Percentiles rank a stretch among this genome's conserved stretches.
These are phyloP conservation scores for Electrona antarctica DNA, from an alignment of 2,113 vertebrate genomes.

Conservation along the genomic window DNA sequence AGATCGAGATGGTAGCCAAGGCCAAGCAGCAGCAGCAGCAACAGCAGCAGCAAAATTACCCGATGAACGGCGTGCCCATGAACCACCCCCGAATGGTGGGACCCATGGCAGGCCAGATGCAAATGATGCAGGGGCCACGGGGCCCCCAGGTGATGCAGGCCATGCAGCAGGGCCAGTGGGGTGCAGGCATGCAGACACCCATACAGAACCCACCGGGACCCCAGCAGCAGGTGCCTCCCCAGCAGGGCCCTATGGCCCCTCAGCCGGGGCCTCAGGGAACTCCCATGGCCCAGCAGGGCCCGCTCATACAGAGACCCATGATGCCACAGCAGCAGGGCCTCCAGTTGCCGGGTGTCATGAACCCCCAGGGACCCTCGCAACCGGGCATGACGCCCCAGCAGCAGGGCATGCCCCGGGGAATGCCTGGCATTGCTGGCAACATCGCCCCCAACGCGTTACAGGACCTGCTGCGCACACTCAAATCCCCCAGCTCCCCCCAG, in stretches of 20 bases:
- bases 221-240: constrained; percentile 78
- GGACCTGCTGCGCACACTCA: constrained; percentile 93
- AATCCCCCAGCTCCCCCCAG: constrained; percentile 95
- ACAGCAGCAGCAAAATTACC: constrained; percentile 61
- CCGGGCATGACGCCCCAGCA: constrained; percentile 86
- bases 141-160: constrained; percentile 85
- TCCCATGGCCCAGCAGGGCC: constrained; percentile 61
- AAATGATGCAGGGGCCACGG: constrained; percentile 86
- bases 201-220: constrained; percentile 72
- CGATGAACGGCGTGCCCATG: constrained; percentile 88
- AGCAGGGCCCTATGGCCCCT: constrained; percentile 69
- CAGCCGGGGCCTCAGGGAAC: constrained; percentile 68
- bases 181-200: constrained; percentile 72
- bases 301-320: constrained; percentile 86
- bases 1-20: constrained; percentile 91
- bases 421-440: constrained; percentile 84
- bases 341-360: constrained; percentile 70
- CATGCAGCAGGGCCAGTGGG: constrained; percentile 88
- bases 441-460: constrained; percentile 93
- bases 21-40: constrained; percentile 74
- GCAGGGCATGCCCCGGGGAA: constrained; percentile 74
- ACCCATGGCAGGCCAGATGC: constrained; percentile 84
- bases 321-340: constrained; percentile 78
- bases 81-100: constrained; percentile 86
- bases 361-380: constrained; percentile 72